Conservation (phyloP, 30 jellyfish, hydroid and myxozoan genomes). For the Calvadosia cruxmelitensis region DNA sequence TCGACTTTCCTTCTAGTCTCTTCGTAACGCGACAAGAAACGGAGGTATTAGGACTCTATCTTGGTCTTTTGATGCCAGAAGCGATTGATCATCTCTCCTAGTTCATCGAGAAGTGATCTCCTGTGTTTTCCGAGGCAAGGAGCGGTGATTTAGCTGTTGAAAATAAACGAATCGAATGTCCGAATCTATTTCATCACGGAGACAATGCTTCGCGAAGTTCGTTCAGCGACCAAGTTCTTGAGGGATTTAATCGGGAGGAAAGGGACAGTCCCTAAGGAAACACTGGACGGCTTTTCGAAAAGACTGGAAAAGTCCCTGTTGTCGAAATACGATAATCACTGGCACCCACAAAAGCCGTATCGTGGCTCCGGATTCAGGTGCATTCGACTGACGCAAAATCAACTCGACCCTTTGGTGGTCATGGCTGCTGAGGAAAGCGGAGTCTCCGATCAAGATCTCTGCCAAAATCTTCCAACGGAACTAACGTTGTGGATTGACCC, state of each 20-base stretch:
- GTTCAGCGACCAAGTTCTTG: conserved; percentile 65
- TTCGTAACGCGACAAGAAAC: too few relatives aligned
- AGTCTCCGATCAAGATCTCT: conserved; percentile 42
- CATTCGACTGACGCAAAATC: conserved; percentile 50
- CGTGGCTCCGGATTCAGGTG: conserved; percentile 94
- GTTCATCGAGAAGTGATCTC: too few relatives aligned
- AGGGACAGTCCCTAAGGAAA: conserved; percentile 37
- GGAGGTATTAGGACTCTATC: too few relatives aligned
- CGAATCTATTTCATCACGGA: neutral
- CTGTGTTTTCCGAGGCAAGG: too few relatives aligned
- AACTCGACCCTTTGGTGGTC: conserved; percentile 68
- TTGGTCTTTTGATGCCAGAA: too few relatives aligned
- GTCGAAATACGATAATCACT: conserved; percentile 58
- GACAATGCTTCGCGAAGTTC: conserved; percentile 64
- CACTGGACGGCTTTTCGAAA: conserved; percentile 48
- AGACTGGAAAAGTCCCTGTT: conserved; percentile 51
- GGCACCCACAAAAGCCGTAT: conserved; percentile 93
- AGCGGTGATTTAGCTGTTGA: too few relatives aligned
- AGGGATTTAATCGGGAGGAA: conserved; percentile 52
- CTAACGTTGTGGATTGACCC: conserved; percentile 97
- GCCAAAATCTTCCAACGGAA: conserved; percentile 66
- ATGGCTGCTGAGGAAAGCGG: conserved; percentile 79
- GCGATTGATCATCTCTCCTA: too few relatives aligned
- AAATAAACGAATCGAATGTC: neutral
- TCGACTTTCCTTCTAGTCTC: neutral